Base-by-base conservation (phyloP, 92 coral and sea anemone species). In the Pocillopora meandrina region DNA sequence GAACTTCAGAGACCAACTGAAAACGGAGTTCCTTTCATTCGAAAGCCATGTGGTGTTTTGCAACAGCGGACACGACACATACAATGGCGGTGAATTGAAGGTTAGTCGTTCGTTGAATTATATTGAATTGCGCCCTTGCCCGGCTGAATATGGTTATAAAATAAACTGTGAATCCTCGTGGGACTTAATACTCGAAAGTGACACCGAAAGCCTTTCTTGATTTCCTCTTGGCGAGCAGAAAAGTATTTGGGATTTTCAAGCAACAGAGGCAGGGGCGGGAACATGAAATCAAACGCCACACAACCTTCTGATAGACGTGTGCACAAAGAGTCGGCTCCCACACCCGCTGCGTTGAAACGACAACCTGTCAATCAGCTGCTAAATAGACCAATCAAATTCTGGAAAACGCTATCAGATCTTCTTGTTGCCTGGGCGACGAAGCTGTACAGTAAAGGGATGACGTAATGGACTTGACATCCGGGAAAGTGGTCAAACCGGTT, bases 241-340 rank as follows among this genome's bases (percentile, higher is more conserved):
- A 92, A 87, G 86, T 89, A 84, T 82, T 78, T 87, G 90, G 85
- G 92, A 89, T 94, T 93, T 90, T 91, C 82, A 84, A 88, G 92
- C 86, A 89, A 89, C 90, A 94, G 91, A 91, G 90, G 90, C 93
- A 88, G 98, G 98, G 98, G 98, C 98, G 98, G 98, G 98, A 94
- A 92, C 90, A 85, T 87, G 95, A 94, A 93, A 94, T 90, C 95
- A 87, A 94, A 94, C 98, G 98, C 95, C 97, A 91, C 97, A 91
- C 93, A 91, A 93, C 95, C 97, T 92, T 87, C 95, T 91, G 97
- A 93, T 93, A 89, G 97, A 93, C 97, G 97, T 91, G 94, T 93
- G 95, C 98, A 91, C 93, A 92, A 91, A 93, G 87, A 94, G 88
- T 90, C 92, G 98, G 87, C 88, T 93, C 93, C 88, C 80, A 91